Base-by-base conservation (phyloP, 2,797 vertebrate species). In the Loris lydekkerianus region DNA sequence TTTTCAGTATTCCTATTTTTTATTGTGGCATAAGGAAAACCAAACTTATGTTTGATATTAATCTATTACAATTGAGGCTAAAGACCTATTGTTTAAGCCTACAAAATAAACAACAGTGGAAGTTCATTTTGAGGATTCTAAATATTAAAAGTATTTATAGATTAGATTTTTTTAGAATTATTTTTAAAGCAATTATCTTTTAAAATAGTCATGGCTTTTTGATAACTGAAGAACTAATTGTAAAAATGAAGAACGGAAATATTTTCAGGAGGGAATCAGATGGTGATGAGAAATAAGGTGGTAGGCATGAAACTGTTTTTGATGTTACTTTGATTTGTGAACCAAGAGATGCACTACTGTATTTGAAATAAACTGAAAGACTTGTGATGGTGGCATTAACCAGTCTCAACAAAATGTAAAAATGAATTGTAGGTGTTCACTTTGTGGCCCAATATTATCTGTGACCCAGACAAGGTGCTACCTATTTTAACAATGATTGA, bases 291-390 rank as follows among this genome's bases (percentile, higher is more conserved):
- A 40, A 77, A 11, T 2, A 77, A 88, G 17, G 65, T 53, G 5
- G 2, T 53, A 25, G 20, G 25, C 87, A 61, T 9, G 61, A 93
- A 14, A 37, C 2, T 63, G 31, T 13, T 56, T 83, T 83, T 75
- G 27, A 49, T 84, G 27, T 82, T 43, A 40, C 84, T 93, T 89
- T 63, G 23, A 86, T 83, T 95, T 83, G 23, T 89, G 31, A 69
- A 17, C 11, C 37, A 13, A 75, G 11, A n/a, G 49, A 34, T 14
- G 1, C 84, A 61, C 76, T 43, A n/a, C 5, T 49, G 0, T 83
- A 40, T 11, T 94, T 70, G 61, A 93, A 89, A 80, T 91, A 85
- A 91, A 78, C 27, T 43, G n/a, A 78, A 60, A 72, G 0, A 6
- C 17, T n/a, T 86, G 17, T n/a, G n/a, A 4, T 46, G 2, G 40